Conservation (phyloP, 2,888 invertebrate genomes). For the Apotomis turbidana region DNA sequence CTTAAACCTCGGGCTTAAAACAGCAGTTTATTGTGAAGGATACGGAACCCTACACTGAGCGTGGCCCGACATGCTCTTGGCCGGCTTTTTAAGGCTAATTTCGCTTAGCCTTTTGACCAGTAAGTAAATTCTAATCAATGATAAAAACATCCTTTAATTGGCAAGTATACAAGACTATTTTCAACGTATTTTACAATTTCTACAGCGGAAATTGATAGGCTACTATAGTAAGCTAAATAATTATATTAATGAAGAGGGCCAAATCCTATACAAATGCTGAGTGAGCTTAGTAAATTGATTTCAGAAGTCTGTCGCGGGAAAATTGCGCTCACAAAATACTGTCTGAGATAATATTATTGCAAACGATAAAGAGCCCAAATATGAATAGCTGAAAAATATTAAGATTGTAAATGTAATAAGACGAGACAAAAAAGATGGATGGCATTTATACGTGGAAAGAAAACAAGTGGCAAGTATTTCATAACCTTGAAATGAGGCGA, state of each 20-base stretch:
- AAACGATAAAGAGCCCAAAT: conserved; percentile 45
- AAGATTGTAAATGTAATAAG: conserved; percentile 2
- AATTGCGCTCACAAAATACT: conserved; percentile 41
- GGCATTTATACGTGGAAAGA: conserved; percentile 20
- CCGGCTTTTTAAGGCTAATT: too few relatives aligned
- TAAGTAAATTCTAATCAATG: too few relatives aligned
- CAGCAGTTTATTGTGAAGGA: too few relatives aligned
- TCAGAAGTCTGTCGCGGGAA: conserved; percentile 25
- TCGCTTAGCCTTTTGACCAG: too few relatives aligned
- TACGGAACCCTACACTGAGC: too few relatives aligned
- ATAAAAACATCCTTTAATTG: neutral
- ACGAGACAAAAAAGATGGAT: conserved; percentile 19
- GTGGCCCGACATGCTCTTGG: too few relatives aligned
- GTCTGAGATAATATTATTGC: conserved; percentile 46
- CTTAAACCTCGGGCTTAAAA: too few relatives aligned
- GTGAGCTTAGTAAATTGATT: conserved; percentile 33
- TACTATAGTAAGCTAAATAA: conserved; percentile 10
- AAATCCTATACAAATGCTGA: conserved; percentile 29
- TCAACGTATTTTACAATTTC: neutral
- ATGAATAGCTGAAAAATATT: conserved; percentile 32
- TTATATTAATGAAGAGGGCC: conserved; percentile 22
- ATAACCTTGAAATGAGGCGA: neutral
- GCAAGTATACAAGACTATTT: neutral
- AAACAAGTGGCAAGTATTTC: conserved; percentile 16
- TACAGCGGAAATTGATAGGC: conserved; percentile 1